Percentiles rank a stretch among this genome's conserved stretches.
phyloP scores from a whole-genome alignment of 2,888 invertebrate genomes.

The Troilus luridus region DNA sequence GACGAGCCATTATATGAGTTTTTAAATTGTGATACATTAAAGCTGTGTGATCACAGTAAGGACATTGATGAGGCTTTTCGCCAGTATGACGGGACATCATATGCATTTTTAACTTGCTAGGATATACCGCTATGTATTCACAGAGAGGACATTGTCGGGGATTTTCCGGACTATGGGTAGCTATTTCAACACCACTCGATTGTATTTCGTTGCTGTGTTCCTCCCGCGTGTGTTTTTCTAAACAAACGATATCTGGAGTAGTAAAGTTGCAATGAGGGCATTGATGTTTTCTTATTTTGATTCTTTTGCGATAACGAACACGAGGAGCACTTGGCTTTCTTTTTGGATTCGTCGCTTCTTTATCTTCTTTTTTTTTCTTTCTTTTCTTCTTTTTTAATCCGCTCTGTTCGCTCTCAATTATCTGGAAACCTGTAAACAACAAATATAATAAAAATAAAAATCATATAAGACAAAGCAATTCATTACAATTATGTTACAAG shows the following conservation, averaged over 20 bases:
- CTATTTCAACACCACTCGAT: neutral
- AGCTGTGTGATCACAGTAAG: neutral
- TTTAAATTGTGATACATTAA: neutral
- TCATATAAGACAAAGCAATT: neutral
- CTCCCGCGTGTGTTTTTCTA: neutral
- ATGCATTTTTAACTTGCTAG: neutral
- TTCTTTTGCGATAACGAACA: neutral
- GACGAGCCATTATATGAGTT: constrained; percentile 9
- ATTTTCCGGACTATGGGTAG: neutral
- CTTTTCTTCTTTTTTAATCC: neutral
- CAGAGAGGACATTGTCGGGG: neutral
- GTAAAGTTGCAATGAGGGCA: neutral
- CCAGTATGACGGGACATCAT: neutral
- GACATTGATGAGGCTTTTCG: neutral
- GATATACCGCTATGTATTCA: neutral
- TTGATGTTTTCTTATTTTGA: no score
- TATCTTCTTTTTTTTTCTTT: no score
- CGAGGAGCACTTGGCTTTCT: neutral
- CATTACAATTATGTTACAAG: no score
- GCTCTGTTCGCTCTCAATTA: neutral
- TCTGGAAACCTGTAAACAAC: neutral
- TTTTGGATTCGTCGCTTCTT: neutral
- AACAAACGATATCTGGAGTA: neutral
- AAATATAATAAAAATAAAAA: neutral
- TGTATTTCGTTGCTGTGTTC: neutral